Evolutionary conservation across 2,797 vertebrate species (phyloP), one percentile per base, ranked within the genome.

Genomic region (Ctenosaura bakeri): DNA sequence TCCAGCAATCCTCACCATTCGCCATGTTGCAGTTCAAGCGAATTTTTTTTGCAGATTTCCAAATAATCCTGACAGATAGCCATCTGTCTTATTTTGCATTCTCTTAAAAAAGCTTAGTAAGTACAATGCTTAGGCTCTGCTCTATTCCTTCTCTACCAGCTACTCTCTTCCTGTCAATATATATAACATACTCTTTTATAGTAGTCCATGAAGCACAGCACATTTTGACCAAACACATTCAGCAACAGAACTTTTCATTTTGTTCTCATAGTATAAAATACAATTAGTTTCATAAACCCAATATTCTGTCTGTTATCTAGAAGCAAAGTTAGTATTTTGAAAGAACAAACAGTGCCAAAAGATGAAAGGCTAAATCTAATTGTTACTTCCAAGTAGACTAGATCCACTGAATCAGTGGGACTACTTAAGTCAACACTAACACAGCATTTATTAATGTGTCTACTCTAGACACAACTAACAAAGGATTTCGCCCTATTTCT

Each of bases 11-110:
- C 66, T 69, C 66, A 69, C 66, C 29, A 69, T 69, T 13, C 32
- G 66, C 22, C 32, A 32, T 69, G 29, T 13, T 24, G 29, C 66
- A 69, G 56, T 4, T 3, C 26, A 42, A 69, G 42, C 81, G 32
- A 87, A 94, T 90, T 85, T 90, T 35, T 93, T 80, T 59, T 90
- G 64, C 59, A 92, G 52, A 90, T 84, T 66, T 5, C 24, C 71
- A 76, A 56, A 77, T 76, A 52, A 66, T 50, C 46, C 24, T 83
- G 62, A 29, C 42, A 62, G 69, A 83, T 18, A 83, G 10, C 46
- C 73, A 77, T 71, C 71, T 56, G 84, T 73, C 62, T 42, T 56
- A 56, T 54, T 85, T 71, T n/a, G 50, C 29, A 3, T 74, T 56
- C 13, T 54, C 69, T 54, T n/a, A 6, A 74, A 86, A 74, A 54